Conservation (phyloP, 2,113 vertebrate species). For the Lipophrys pholis region DNA sequence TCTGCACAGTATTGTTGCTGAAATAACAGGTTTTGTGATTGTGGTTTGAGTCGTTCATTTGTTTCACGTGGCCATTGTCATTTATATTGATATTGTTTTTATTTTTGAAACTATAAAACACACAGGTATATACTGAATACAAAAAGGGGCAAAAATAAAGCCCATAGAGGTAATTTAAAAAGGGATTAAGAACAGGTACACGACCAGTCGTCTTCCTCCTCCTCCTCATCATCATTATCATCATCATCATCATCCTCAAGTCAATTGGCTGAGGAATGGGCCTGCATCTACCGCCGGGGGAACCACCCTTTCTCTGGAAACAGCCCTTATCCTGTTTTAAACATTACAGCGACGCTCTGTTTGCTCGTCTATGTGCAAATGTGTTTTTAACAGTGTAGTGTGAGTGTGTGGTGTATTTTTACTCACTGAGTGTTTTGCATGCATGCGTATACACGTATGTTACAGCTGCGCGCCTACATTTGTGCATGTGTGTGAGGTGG, state of each 20-base stretch:
- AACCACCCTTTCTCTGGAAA: slow-evolving; percentile 80
- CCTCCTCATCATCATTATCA: slow-evolving; percentile 70
- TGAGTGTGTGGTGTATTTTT: slow-evolving; percentile 67
- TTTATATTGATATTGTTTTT: no score
- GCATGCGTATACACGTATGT: slow-evolving; percentile 37
- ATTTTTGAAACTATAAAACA: no score
- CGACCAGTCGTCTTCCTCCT: no score
- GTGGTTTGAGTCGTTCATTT: slow-evolving; percentile 12
- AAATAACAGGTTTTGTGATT: slow-evolving; percentile 14
- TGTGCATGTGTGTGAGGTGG: slow-evolving; percentile 62
- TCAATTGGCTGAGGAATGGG: slow-evolving; percentile 61
- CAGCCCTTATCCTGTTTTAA: slow-evolving; percentile 75
- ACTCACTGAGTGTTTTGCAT: slow-evolving; percentile 43
- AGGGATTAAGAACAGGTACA: no score
- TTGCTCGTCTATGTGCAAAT: slow-evolving; percentile 64
- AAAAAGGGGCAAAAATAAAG: no score
- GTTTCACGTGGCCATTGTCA: not conserved
- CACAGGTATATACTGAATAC: no score
- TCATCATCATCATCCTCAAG: slow-evolving; percentile 60
- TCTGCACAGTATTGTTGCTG: slow-evolving; percentile 24
- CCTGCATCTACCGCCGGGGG: slow-evolving; percentile 58
- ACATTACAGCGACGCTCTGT: slow-evolving; percentile 72
- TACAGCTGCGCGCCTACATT: slow-evolving; percentile 23
- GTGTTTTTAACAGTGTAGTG: slow-evolving; percentile 62
- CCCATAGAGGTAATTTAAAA: no score